Base-by-base conservation (phyloP, 2,797 vertebrate species). In the Mormyrops attenuatus region DNA sequence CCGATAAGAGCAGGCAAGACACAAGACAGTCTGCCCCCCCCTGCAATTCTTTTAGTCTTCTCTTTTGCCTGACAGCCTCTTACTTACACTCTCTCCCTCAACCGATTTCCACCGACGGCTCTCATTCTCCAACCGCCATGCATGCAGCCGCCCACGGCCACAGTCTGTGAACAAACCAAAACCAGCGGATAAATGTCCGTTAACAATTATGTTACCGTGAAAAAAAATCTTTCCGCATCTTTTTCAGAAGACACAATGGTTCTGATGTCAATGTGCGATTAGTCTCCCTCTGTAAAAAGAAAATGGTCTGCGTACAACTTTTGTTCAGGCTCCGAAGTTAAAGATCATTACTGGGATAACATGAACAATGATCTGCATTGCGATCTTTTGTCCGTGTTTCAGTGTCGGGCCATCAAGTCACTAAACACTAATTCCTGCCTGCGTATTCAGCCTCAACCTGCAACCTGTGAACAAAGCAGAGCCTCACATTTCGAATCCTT, bases 1-100 rank as follows among this genome's bases (percentile, higher is more conserved):
- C 11, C 22, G 88, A 90, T 87, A 90, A 90, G 63, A 49, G 57
- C 15, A 13, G 17, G 17, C 5, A 52, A 85, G 53, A 17, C 53
- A 34, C 11, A 41, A 63, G 20, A 85, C 85, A 60, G 38, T 6
- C 5, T 15, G 26, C 17, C 63, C 34, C 77, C 15, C 9, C 69
- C 69, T 4, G 17, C 66, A 34, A 73, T 84, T 84, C 38, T 47
- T 13, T 47, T 57, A 63, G 47, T 89, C 77, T 30, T 3, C 53
- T 85, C 44, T 15, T 30, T n/a, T 50, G 30, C 7, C 13, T 26
- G 44, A 85, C 20, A 85, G 15, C 82, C 82, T 57, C 30, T n/a
- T 44, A 57, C 26, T 60, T 87, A 15, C 13, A 20, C 3, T 22
- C 85, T 38, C 15, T 34, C 20, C 34, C 41, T 84, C n/a, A 85